phyloP scores from a whole-genome alignment of 2,888 invertebrate genomes.

The Pomacea canaliculata region DNA sequence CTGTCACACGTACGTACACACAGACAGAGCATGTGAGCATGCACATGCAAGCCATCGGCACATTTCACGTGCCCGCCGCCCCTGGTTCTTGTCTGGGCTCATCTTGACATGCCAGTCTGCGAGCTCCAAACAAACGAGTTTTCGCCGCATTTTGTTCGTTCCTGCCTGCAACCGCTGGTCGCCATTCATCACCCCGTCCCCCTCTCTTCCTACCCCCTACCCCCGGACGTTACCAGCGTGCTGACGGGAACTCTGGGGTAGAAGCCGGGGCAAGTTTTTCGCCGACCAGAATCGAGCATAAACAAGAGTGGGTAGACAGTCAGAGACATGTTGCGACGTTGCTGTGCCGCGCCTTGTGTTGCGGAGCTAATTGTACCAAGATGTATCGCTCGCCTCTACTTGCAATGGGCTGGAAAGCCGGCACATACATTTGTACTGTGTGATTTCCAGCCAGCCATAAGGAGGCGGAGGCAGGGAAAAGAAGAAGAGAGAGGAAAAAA shows the following conservation, averaged over 20 bases:
- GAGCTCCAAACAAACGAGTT: conserved; percentile 3
- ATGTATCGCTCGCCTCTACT: conserved; percentile 13
- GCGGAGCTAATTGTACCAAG: conserved; percentile 17
- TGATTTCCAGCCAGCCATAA: no score
- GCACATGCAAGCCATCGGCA: no score
- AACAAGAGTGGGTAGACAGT: neutral
- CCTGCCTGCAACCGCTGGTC: neutral
- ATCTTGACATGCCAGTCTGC: neutral
- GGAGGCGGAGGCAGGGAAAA: no score
- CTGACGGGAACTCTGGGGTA: neutral
- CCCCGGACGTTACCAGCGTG: neutral
- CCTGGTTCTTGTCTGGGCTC: no score
- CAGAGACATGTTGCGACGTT: conserved; percentile 10
- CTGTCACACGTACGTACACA: no score
- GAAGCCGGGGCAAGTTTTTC: neutral
- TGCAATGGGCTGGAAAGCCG: conserved; percentile 17
- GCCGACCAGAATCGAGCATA: neutral
- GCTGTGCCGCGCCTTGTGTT: neutral
- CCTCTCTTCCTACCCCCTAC: no score
- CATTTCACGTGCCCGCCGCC: no score
- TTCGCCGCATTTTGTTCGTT: neutral
- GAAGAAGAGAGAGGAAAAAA: no score
- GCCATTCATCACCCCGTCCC: conserved; percentile 1
- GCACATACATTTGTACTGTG: conserved; percentile 1
- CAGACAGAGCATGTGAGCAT: no score